Conservation (phyloP, 2,888 invertebrate species). For the Andrena dorsata region DNA sequence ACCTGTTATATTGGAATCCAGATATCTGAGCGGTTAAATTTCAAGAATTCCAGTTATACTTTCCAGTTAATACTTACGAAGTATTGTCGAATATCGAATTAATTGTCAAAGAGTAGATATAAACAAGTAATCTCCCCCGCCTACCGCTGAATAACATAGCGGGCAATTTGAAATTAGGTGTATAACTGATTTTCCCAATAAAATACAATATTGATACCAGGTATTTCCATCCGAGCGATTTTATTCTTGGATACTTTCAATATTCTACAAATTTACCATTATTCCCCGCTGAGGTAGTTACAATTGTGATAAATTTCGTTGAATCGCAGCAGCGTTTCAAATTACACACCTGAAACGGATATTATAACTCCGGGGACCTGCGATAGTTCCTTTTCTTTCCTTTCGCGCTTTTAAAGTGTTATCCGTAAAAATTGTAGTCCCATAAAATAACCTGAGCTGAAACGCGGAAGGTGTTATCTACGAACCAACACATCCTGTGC, state of each 20-base stretch:
- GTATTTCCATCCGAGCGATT: not conserved
- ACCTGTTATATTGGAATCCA: too few species aligned
- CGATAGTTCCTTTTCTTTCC: not conserved
- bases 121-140: too few species aligned
- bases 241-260: not conserved
- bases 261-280: not conserved
- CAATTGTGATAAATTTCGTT: not conserved
- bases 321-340: not conserved
- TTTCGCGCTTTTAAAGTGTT: conserved; percentile 9
- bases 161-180: too few species aligned
- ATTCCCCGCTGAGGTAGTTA: not conserved
- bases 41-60: too few species aligned
- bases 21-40: too few species aligned
- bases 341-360: not conserved
- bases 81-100: too few species aligned
- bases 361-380: not conserved
- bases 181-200: too few species aligned
- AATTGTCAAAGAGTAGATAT: too few species aligned
- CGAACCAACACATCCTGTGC: conserved; percentile 31
- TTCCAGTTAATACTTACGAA: too few species aligned
- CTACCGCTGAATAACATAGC: too few species aligned
- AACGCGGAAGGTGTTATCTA: conserved; percentile 43
- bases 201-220: too few species aligned
- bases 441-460: conserved; percentile 25
- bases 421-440: conserved; percentile 4